These are phyloP conservation scores for Gymnodraco acuticeps DNA, from an alignment of 2,797 vertebrate genomes.

Conservation along the genomic window DNA sequence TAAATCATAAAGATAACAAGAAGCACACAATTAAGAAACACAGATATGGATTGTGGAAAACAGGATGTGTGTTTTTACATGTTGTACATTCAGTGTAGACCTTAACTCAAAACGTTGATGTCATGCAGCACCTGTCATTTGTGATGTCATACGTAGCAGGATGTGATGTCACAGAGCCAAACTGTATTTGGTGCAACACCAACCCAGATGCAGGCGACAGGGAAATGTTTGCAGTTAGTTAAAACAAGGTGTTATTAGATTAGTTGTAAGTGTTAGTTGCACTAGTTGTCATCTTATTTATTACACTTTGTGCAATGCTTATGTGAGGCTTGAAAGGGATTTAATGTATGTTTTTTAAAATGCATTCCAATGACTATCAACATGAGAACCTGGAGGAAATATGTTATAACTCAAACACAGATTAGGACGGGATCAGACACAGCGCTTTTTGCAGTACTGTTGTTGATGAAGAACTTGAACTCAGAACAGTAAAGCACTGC, in stretches of 20 bases:
- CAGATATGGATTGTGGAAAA: background rate
- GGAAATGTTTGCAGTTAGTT: conserved; percentile 1
- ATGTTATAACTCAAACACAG: conserved; percentile 37
- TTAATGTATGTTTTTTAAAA: conserved; percentile 27
- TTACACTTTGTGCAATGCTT: conserved; percentile 60
- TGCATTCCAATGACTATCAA: conserved; percentile 4
- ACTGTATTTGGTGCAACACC: background rate
- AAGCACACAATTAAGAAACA: conserved; percentile 40
- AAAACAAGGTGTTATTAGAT: conserved; percentile 24
- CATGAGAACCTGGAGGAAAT: conserved; percentile 10
- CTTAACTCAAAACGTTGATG: conserved; percentile 32
- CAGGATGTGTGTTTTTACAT: background rate
- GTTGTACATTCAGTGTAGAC: conserved; percentile 13
- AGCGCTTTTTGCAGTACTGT: too few relatives aligned
- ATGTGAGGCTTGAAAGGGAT: conserved; percentile 58
- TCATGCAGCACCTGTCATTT: conserved; percentile 35
- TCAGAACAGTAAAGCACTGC: too few relatives aligned
- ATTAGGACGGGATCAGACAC: background rate
- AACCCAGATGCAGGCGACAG: background rate
- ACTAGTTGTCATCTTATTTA: conserved; percentile 53
- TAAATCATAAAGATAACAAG: conserved; percentile 18
- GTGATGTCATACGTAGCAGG: conserved; percentile 35
- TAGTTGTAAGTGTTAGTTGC: conserved; percentile 43
- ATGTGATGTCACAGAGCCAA: conserved; percentile 36
- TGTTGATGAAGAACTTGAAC: too few relatives aligned